Base-by-base conservation (phyloP, 2,797 vertebrate species). In the Atherinosoma microstoma region DNA sequence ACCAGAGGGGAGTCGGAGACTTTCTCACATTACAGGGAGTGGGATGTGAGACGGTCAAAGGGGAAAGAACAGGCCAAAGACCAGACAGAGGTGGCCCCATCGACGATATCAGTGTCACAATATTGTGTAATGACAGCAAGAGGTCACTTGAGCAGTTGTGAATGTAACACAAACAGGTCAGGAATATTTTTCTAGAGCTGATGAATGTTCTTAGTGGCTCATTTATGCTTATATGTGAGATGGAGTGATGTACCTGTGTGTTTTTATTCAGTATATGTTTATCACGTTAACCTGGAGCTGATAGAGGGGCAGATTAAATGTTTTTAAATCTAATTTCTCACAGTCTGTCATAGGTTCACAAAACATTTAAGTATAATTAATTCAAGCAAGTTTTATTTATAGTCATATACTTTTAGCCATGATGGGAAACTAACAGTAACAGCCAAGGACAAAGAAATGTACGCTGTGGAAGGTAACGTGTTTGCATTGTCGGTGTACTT, bases 131-230 rank as follows among this genome's bases (percentile, higher is more conserved):
- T 1, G 40, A 73, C 34, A 49, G 51, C 64, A 27, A 59, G 53
- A 83, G 65, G 79, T 70, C 32, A 65, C 90, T 91, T 93, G 84
- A 81, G 81, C 78, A 66, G 70, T 32, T 75, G 54, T 92, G 94
- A 94, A 93, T 92, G 92, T 93, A 92, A 82, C 83, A 76, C 76
- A 54, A 80, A 67, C 57, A 70, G 40, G 59, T 73, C 77, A 83
- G 74, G 76, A 86, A 83, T 70, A 78, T 27, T 82, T 82, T 83
- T 69, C 58, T 76, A 27, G 56, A 78, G 70, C 61, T 49, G 64
- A 87, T 91, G 89, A 90, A 89, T 91, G 89, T 92, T 83, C 60
- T 63, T 74, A 83, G 82, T 65, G 58, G 67, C 84, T 56, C 73
- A 64, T 67, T 18, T 20, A 83, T 89, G 67, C 6, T 49, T 79